Conservation (phyloP, 2,797 vertebrate genomes). For the Tympanoctomys barrerae region DNA sequence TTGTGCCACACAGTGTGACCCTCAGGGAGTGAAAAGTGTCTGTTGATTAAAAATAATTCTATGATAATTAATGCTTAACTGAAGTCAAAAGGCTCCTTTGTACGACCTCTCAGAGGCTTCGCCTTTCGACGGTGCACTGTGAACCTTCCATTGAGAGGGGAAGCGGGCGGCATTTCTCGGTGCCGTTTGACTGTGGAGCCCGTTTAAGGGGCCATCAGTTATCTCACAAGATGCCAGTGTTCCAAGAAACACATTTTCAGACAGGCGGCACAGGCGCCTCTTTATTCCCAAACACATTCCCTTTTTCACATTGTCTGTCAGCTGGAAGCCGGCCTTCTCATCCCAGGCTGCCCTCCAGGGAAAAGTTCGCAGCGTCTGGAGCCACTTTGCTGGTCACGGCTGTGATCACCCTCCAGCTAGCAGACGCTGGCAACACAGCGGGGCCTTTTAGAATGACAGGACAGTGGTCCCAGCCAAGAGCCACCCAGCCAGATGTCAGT, state of each 20-base stretch:
- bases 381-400: not conserved
- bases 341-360: not conserved
- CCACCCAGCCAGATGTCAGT: not conserved
- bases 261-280: constrained; percentile 56
- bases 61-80: constrained; percentile 54
- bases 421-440: not conserved
- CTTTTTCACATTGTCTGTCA: constrained; percentile 37
- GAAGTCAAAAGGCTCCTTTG: constrained; percentile 20
- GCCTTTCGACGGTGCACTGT: constrained; percentile 18
- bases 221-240: constrained; percentile 69
- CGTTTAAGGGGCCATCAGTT: constrained; percentile 18
- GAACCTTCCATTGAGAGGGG: not conserved
- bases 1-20: not conserved
- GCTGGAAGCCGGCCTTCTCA: constrained; percentile 22
- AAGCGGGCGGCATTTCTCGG: constrained; percentile 59
- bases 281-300: constrained; percentile 61
- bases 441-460: not conserved
- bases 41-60: constrained; percentile 31
- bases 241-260: constrained; percentile 60
- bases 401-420: not conserved
- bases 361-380: constrained; percentile 23
- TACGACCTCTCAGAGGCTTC: constrained; percentile 59
- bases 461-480: not conserved
- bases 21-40: constrained; percentile 50
- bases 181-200: constrained; percentile 34